Evolutionary conservation across 1,140 invertebrate genomes (phyloP), one percentile per base, ranked within the genome.

Genomic region (Leptinotarsa undecemlineata): DNA sequence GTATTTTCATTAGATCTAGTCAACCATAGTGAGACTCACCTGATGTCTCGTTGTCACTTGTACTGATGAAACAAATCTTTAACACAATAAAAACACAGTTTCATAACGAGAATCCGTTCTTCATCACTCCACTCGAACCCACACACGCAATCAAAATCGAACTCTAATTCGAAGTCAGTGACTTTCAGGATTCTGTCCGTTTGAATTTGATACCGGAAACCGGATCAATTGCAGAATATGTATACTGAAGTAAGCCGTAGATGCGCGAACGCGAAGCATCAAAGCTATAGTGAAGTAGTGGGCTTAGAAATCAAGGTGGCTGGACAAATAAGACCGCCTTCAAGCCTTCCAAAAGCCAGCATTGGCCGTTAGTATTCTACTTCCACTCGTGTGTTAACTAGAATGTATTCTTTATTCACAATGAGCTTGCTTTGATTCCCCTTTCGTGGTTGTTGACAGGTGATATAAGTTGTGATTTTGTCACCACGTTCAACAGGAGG

Each of bases 361-460:
- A 77, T 77, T 77, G 76, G 76, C 73, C 61, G 73, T 47, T 48
- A 71, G 26, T 47, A 71, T 77, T 51, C 76, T 77, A 77, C 76
- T 77, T 77, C 76, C 73, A 77, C 74, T 67, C 47, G 60, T 64
- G 75, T 57, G 51, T 17, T 57, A 57, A 57, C 17, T 57, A 57
- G 51, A 57, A 17, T 15, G 51, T 57, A 57, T 57, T 57, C 51
- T 47, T 57, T 66, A 61, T 68, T 76, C 72, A 76, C 70, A 68
- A 69, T 72, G 68, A 75, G 76, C 70, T 48, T 75, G 72, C 76
- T 75, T 72, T 77, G 71, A 73, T 73, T 48, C 51, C 51, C 17
- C n/a, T 57, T 57, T 57, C n/a, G 51, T 57, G 51, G 51, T 57
- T 48, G 71, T 60, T 64, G 75, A 68, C 74, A 72, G 47, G 63